Evolutionary conservation across 2,797 vertebrate species (phyloP).

Genomic region (Coreius guichenoti): DNA sequence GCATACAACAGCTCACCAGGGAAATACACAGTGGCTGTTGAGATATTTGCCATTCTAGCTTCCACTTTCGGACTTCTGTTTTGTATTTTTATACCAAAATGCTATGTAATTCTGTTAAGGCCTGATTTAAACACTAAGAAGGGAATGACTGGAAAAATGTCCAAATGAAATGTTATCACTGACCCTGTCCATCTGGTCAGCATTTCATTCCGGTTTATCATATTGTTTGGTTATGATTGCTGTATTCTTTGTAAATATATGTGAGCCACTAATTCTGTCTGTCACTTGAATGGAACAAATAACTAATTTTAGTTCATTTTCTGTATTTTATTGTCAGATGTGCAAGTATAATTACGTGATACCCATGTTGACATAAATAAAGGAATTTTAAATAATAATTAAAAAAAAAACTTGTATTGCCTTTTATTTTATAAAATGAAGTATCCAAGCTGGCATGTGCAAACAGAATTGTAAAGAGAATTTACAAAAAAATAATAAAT

Average conservation of each 20-base stretch:
- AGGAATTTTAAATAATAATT: background rate
- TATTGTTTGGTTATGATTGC: constrained; percentile 4
- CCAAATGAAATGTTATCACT: constrained; percentile 26
- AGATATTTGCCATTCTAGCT: constrained; percentile 80
- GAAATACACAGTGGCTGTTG: constrained; percentile 80
- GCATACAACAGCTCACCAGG: constrained; percentile 78
- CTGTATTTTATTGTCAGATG: background rate
- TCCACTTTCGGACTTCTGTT: constrained; percentile 79
- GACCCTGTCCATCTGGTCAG: background rate
- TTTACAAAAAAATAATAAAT: background rate
- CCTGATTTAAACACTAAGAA: constrained; percentile 78
- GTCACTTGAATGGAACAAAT: background rate
- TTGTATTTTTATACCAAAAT: constrained; percentile 80
- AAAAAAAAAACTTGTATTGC: background rate
- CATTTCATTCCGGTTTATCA: background rate
- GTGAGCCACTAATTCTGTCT: background rate
- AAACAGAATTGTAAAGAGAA: background rate
- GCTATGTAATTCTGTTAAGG: constrained; percentile 76
- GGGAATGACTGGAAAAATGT: constrained; percentile 68
- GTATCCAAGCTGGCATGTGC: background rate
- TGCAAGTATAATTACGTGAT: background rate
- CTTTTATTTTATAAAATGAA: background rate
- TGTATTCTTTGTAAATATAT: constrained; percentile 8
- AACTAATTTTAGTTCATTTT: no score
- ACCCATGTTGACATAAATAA: constrained; percentile 10